Base-by-base conservation (phyloP, 2,888 invertebrate species). In the Odontocolon sp. region DNA sequence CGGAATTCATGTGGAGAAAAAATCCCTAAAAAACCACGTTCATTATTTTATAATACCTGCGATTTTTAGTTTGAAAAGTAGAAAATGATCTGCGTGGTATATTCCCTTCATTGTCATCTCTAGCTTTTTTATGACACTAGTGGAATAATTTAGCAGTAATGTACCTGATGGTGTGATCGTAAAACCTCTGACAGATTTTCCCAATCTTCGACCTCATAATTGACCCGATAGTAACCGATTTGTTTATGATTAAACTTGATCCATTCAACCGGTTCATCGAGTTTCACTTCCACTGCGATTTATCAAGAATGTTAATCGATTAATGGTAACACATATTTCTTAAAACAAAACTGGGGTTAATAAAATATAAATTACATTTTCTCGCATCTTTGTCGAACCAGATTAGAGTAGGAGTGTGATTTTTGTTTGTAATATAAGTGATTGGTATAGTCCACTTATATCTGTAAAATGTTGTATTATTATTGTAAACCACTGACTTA, bases 361-460 rank as follows among this genome's bases (percentile, higher is more conserved):
- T n/a, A n/a, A n/a, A n/a, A n/a, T n/a, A 52, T 70, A 69, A 83
- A 80, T 84, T 87, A 90, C 90, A 64, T 47, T 85, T 80, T 2
- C 59, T 69, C 2, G 84, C 83, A 75, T 88, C 85, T 47, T 87
- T 88, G 70, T 90, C 85, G 54, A 91, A 89, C 91, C 90, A 91
- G 5, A 87, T 52, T 21, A 89, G 82, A 9, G 82, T 82, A 3
- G 88, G 85, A 9, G 42, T 76, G 0, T 87, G 78, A 59, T 90
- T 91, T 36, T 88, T 91, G 78, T 92, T 92, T 0, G 95, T 95
- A 54, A 92, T 92, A 85, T 95, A 96, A 0, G 95, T 95, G 9
- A 98, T 92, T 0, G 97, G 97, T 70, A 98, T 93, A 75, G 94
- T 95, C 98, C 98, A 98, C 61, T 93, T 94, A 86, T 97, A 96